A percentile compares a stretch with the other conserved stretches of the same genome.
phyloP scores from a whole-genome alignment of 2,888 invertebrate species.

The Habroteleia sp. region DNA sequence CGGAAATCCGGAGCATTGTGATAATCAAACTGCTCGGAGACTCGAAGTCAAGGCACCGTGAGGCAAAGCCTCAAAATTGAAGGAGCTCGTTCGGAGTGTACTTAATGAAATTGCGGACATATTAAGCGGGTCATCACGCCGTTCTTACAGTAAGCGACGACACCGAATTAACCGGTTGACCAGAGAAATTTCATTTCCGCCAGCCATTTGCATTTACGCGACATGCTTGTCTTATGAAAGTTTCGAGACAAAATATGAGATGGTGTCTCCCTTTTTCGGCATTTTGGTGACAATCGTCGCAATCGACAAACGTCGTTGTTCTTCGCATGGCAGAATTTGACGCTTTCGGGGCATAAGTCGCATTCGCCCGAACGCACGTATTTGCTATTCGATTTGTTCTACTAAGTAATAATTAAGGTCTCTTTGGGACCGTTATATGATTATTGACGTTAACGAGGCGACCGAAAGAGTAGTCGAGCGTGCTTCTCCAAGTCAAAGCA shows the following conservation, averaged over 20 bases:
- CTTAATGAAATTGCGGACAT: constrained; percentile 58
- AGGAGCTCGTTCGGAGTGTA: constrained; percentile 9
- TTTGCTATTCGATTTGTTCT: constrained; percentile 68
- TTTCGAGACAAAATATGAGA: constrained; percentile 15
- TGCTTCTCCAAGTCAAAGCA: constrained; percentile 20
- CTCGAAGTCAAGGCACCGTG: neutral
- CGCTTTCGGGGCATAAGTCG: no score
- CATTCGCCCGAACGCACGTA: no score
- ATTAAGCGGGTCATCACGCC: constrained; percentile 46
- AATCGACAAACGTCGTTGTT: constrained; percentile 12
- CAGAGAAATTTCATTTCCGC: constrained; percentile 46
- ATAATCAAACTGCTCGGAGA: constrained; percentile 21
- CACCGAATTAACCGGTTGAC: constrained; percentile 36
- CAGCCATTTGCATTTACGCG: constrained; percentile 34
- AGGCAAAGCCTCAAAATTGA: constrained; percentile 14
- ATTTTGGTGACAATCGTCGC: constrained; percentile 1
- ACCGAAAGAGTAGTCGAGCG: constrained; percentile 38
- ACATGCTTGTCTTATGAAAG: constrained; percentile 6
- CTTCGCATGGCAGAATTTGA: constrained; percentile 15
- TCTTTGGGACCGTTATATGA: constrained; percentile 66
- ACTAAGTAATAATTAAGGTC: constrained; percentile 73
- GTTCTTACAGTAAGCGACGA: constrained; percentile 23
- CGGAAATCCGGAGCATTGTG: constrained; percentile 14
- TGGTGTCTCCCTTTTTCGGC: neutral
- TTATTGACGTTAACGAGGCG: constrained; percentile 71